Base-by-base conservation (phyloP, 2,113 vertebrate genomes). In the Rhynchopsitta pachyrhyncha region DNA sequence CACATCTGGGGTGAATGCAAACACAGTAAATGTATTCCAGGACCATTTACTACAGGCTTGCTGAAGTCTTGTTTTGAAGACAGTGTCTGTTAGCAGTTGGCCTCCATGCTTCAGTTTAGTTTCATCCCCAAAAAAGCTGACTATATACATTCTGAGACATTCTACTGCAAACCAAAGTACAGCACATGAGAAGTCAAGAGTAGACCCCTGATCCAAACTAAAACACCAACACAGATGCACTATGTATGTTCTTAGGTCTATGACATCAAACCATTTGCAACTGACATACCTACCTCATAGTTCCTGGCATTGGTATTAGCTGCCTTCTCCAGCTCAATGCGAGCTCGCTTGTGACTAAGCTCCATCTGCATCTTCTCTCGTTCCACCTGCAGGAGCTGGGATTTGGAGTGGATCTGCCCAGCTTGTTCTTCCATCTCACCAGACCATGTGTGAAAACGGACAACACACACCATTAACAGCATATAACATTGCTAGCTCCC, bases 341-440 rank as follows among this genome's bases (percentile, higher is more conserved):
- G 98, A 39, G 99, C 99, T 67, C 99, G 97, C 95, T 99, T 99
- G 97, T 99, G 99, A 92, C 99, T 99, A 73, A 99, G 95, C 86
- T 99, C 99, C 99, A 99, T 99, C 96, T 99, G 99, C 95, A 99
- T 98, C 98, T 99, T 99, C 97, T 99, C 99, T 78, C 99, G 96
- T 87, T 99, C 99, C 97, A 99, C 92, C 95, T 99, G 99, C 75
- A 99, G 96, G 82, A 99, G 98, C 77, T 98, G 98, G 9, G 98
- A 98, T 90, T 98, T 98, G 1, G 99, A 98, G 18, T 98, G 98
- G 95, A 99, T 98, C 89, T 98, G 98, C 64, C 98, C 98, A 6
- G 98, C 99, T 46, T 99, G 98, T 7, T 99, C 99, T 86, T 99
- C 98, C 96, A 99, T 60, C 99, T 99, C 91, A 19, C 49, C 70